Evolutionary conservation across 2,888 invertebrate species (phyloP).

Genomic region (Macrosoma leucophasiata): DNA sequence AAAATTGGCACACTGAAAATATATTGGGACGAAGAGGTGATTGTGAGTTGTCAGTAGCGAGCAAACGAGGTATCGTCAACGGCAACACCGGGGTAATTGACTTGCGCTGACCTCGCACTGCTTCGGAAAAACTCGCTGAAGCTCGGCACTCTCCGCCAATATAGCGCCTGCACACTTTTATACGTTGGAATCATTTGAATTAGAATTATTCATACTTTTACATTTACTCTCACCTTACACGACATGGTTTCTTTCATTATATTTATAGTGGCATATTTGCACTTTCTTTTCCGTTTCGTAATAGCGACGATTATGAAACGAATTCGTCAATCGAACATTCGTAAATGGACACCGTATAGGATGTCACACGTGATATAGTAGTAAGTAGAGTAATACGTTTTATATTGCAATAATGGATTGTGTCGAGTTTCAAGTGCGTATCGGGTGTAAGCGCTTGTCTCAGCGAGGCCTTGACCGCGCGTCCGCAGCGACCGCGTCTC

Average conservation of each 20-base stretch:
- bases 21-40: constrained; percentile 12
- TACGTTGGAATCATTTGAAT: too few species aligned
- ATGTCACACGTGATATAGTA: too few species aligned
- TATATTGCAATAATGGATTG: constrained; percentile 25
- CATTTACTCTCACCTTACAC: too few species aligned
- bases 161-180: too few species aligned
- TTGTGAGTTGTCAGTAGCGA: constrained; percentile 13
- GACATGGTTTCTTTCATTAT: too few species aligned
- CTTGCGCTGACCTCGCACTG: constrained; percentile 76
- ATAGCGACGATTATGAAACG: too few species aligned
- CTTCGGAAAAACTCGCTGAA: constrained; percentile 60
- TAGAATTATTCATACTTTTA: too few species aligned
- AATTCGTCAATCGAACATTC: too few species aligned
- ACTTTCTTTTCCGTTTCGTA: constrained; percentile 27
- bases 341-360: too few species aligned
- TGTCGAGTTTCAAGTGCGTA: constrained; percentile 48
- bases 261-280: constrained; percentile 9
- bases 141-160: constrained; percentile 44
- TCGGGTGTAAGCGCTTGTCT: constrained; percentile 35
- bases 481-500: constrained; percentile 11
- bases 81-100: constrained; percentile 77
- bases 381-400: too few species aligned
- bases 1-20: constrained; percentile 15
- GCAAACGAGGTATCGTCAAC: constrained; percentile 34
- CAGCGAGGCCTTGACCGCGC: constrained; percentile 63